A percentile compares a stretch with the other conserved stretches of the same genome.
Evolutionary conservation across 2,113 vertebrate genomes (phyloP).

Genomic region (Balaenoptera acutorostrata): DNA sequence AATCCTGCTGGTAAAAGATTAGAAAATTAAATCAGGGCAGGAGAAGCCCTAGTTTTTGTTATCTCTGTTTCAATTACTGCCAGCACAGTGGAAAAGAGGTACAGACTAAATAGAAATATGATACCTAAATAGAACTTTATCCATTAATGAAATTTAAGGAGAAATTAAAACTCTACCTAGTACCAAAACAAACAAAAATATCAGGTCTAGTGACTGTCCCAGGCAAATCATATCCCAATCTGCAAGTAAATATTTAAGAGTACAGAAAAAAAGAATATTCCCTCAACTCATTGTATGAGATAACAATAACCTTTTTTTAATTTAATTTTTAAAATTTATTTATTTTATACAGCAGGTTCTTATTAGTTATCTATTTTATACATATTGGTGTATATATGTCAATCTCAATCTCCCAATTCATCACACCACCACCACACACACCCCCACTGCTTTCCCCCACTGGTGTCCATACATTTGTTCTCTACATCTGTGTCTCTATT

Average conservation of each 20-base stretch:
- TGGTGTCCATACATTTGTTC: no score
- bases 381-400: no score
- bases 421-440: no score
- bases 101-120: neutral
- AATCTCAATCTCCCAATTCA: no score
- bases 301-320: neutral
- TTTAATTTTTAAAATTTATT: no score
- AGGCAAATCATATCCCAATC: neutral
- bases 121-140: neutral
- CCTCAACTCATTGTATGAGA: neutral
- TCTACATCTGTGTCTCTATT: no score
- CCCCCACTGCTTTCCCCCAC: no score
- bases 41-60: neutral
- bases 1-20: neutral
- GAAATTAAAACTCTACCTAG: neutral
- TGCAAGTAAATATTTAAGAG: neutral
- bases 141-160: neutral
- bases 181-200: neutral
- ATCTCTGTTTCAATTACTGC: neutral
- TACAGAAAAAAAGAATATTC: neutral
- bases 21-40: neutral
- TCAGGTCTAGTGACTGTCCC: neutral
- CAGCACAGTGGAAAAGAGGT: neutral
- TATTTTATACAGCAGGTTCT: no score
- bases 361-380: no score